Evolutionary conservation across 2,113 vertebrate genomes (phyloP), one percentile per base, ranked within the genome.

Genomic region (Mesembrinibis cayennensis): DNA sequence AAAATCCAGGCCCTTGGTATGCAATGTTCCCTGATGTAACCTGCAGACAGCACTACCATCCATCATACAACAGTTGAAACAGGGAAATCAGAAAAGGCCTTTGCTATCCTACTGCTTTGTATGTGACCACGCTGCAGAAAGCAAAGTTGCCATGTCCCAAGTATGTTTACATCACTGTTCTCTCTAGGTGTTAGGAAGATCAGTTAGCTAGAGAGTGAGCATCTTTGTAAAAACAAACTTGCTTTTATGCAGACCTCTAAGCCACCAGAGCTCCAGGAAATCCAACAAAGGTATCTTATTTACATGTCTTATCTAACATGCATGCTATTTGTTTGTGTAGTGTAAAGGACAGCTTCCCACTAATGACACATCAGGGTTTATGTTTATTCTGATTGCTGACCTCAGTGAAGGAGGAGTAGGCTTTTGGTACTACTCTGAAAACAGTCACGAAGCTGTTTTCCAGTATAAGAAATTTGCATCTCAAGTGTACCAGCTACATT

Each of bases 401-500:
- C 55, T 42, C 49, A 14, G 27, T 9, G 52, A 16, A 42, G 63
- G 52, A 61, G 59, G 49, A 71, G 27, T 7, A 62, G 40, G 40
- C 23, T 56, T 63, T 34, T 56, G 71, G 38, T 26, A 73, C 20
- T 3, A 4, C 16, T 34, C 67, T 27, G 45, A 44, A 90, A 45
- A 32, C 20, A 44, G 56, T 5, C 34, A 23, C 3, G 45, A 25
- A 86, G 19, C 56, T 72, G 58, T 5, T 86, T 87, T 27, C 32
- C 52, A 34, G 44, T 3, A 3, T 2, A 34, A 78, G 67, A 38
- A 80, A 82, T 71, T 14, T 62, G 7, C 50, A 42, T 44, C 63
- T 50, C 16, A 49, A 50, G 3, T 2, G 18, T 20, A 2, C 7
- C 65, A 52, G 65, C 55, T 47, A 36, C 21, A 0, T 0, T 53